phyloP scores from a whole-genome alignment of 2,888 invertebrate genomes.

The Agyllia agylla region DNA sequence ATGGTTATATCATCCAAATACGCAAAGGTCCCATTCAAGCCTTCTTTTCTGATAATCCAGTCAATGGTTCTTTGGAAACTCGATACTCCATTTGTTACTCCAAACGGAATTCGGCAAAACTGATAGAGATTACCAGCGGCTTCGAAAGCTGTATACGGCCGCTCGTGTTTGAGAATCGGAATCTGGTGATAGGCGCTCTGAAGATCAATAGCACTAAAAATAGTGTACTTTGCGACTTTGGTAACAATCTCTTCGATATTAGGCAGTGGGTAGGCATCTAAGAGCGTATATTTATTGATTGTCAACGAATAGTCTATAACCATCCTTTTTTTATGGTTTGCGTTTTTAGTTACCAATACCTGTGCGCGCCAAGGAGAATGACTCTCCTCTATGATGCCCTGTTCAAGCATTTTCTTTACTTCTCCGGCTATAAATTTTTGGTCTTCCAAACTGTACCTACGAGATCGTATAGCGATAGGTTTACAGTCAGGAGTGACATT shows the following conservation, averaged over 20 bases:
- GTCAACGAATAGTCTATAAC: conserved; percentile 7
- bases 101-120: neutral
- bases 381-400: neutral
- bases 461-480: neutral
- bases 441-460: neutral
- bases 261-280: neutral
- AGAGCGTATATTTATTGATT: neutral
- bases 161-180: neutral
- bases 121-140: neutral
- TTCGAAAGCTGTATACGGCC: neutral
- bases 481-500: neutral
- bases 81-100: neutral
- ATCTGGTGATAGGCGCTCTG: neutral
- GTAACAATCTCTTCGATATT: conserved; percentile 1
- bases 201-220: neutral
- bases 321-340: neutral
- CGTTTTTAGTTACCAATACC: neutral
- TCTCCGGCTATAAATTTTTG: neutral
- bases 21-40: neutral
- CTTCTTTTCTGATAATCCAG: neutral
- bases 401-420: neutral
- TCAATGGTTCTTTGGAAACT: neutral
- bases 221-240: neutral
- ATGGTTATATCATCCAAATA: conserved; percentile 6
- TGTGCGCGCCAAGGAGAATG: neutral